A percentile compares a stretch with the other conserved stretches of the same genome.
These are phyloP conservation scores for Cyanoderma ruficeps DNA, from an alignment of 2,113 vertebrate genomes.

Conservation along the genomic window DNA sequence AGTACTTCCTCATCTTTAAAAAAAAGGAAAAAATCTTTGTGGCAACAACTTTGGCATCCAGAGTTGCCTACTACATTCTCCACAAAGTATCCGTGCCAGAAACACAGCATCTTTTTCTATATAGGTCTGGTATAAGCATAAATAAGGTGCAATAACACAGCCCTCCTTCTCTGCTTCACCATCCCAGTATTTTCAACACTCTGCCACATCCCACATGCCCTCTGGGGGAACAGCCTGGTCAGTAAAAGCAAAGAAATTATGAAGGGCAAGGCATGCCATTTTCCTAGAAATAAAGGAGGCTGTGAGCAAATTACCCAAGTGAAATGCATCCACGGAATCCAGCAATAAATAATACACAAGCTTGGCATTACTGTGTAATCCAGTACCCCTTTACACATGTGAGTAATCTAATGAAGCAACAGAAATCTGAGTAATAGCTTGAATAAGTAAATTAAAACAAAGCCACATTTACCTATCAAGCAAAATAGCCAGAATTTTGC, in stretches of 20 bases:
- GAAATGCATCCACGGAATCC: neutral
- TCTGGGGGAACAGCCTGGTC: slow-evolving; percentile 66
- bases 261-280: slow-evolving; percentile 49
- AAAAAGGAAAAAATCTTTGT: neutral
- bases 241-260: slow-evolving; percentile 57
- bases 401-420: slow-evolving; percentile 18
- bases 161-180: neutral
- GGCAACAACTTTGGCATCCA: neutral
- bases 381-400: neutral
- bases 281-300: slow-evolving; percentile 51
- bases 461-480: neutral
- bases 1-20: neutral
- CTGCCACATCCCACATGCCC: slow-evolving; percentile 64
- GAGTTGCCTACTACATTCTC: neutral
- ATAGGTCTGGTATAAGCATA: neutral
- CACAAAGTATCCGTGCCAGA: neutral
- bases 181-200: slow-evolving; percentile 27
- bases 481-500: neutral
- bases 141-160: neutral
- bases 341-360: neutral
- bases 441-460: slow-evolving; percentile 35
- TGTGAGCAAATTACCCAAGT: neutral
- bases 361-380: neutral
- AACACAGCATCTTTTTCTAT: neutral
- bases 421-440: neutral